Percentiles rank a stretch among this genome's conserved stretches.
These are phyloP conservation scores for Smutsia gigantea DNA, from an alignment of 2,797 vertebrate species.

Conservation along the genomic window DNA sequence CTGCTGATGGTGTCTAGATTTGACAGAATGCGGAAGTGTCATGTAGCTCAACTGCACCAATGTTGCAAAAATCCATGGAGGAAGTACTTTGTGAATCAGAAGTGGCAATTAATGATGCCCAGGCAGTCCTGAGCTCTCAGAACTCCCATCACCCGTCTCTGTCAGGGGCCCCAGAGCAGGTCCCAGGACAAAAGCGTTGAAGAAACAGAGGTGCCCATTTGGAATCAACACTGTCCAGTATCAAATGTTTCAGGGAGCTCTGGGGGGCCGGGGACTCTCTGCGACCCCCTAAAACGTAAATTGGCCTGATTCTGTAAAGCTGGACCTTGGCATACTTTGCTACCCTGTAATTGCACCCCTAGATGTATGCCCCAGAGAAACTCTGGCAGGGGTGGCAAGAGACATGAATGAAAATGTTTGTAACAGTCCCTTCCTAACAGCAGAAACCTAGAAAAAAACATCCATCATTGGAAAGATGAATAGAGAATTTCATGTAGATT, in stretches of 20 bases:
- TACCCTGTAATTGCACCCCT: background rate
- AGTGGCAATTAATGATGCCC: no score
- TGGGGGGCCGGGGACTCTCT: rapidly evolving
- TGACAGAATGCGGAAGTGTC: no score
- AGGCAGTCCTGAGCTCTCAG: no score
- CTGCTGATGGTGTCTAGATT: no score
- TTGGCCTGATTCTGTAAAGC: background rate
- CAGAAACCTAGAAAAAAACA: background rate
- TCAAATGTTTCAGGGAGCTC: background rate
- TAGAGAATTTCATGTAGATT: no score
- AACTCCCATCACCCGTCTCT: no score
- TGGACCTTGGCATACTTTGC: background rate
- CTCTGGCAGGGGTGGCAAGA: no score
- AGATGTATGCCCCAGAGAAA: background rate
- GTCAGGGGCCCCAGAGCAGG: no score
- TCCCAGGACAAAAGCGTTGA: background rate
- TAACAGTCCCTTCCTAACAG: background rate
- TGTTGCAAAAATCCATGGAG: no score
- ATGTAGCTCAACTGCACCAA: no score
- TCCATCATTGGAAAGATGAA: no score
- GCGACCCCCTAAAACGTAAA: rapidly evolving
- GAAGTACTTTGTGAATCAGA: no score
- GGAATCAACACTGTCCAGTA: background rate
- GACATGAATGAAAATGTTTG: background rate
- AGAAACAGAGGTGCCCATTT: background rate